Evolutionary conservation across 2,888 invertebrate genomes (phyloP), one percentile per base, ranked within the genome.

Genomic region (Arenicola marina): DNA sequence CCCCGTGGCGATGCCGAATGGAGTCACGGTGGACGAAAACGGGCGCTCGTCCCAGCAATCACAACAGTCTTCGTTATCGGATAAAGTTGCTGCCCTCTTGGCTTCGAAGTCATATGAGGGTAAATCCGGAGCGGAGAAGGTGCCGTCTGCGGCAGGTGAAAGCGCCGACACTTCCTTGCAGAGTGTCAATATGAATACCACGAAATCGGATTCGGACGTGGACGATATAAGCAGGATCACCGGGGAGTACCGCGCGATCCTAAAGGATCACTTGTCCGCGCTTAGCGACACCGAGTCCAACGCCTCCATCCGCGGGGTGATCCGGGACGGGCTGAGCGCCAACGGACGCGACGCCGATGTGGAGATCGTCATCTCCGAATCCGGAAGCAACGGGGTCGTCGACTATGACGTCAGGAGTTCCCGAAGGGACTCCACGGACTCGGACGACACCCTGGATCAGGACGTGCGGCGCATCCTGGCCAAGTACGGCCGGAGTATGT

Each of bases 381-480:
- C 18, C 18, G 38, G 38, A 38, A 38, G 38, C 38, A 38, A 38
- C 18, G 18, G 38, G 38, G 11, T 18, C 38, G 11, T 15, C 11
- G 18, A 38, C 18, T 11, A 38, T 18, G 18, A 18, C 38, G 38
- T 38, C 11, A 15, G 11, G 11, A 15, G 11, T 18, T 38, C 38
- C 18, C 11, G 38, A 38, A 38, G 11, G 38, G 11, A 11, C 26
- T 53, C 45, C 4, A 48, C 64, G 1, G 64, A 61, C 44, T 54
- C 63, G 15, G 65, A 63, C 2, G 63, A 60, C 24, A 43, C 59
- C 21, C 59, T 68, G 38, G 62, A 66, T 21, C 55, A 48, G n/a
- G 68, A 68, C 21, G 66, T 68, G 7, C 58, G 48, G 59, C 31
- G 53, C 44, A 66, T 68, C 24, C 57, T 68, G 29, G 43, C 56